A percentile compares a stretch with the other conserved stretches of the same genome.
Conservation (phyloP, 2,797 vertebrate species). For the Meriones psammophilus region DNA sequence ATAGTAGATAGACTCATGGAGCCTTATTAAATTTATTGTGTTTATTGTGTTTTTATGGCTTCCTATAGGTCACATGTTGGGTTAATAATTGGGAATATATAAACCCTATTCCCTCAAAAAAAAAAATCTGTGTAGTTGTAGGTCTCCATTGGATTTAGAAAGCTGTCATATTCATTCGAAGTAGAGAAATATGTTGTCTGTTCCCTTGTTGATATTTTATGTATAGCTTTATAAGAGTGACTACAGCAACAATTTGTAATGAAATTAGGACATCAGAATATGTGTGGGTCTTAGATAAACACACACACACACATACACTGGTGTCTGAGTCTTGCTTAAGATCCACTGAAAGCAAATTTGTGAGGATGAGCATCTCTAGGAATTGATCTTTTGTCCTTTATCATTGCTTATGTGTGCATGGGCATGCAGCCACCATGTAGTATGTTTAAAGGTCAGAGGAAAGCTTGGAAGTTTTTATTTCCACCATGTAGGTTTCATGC, state of each 20-base stretch:
- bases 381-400: background rate
- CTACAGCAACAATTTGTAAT: background rate
- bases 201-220: background rate
- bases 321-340: background rate
- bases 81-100: background rate
- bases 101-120: background rate
- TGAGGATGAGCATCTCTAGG: background rate
- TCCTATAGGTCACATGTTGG: background rate
- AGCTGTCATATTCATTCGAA: background rate
- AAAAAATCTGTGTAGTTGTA: background rate
- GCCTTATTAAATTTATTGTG: background rate
- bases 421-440: background rate
- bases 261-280: background rate
- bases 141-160: constrained; percentile 22
- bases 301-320: background rate
- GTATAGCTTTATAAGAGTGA: background rate
- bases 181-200: background rate
- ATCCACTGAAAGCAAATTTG: constrained; percentile 1
- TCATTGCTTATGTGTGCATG: background rate
- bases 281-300: background rate
- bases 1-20: constrained; percentile 11
- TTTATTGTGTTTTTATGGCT: constrained; percentile 43
- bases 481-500: background rate
- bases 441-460: background rate
- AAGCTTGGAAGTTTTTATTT: background rate